phyloP scores from a whole-genome alignment of 1,140 invertebrate genomes.

The Magallana gigas region DNA sequence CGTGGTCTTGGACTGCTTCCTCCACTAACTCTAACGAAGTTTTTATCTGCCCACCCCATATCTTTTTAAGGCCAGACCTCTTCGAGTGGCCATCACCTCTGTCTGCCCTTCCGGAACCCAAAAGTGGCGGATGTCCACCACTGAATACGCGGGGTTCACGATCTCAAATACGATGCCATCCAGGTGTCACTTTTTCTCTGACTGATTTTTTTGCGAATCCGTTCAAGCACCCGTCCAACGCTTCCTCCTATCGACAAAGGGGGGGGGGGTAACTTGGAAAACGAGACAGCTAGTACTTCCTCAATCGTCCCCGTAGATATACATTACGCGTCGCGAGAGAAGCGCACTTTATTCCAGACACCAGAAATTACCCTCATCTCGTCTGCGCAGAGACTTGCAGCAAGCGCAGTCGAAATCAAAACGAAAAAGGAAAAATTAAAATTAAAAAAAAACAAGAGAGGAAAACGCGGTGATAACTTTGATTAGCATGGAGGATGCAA shows the following conservation, averaged over 20 bases:
- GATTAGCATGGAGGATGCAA: not conserved
- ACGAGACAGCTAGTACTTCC: not conserved
- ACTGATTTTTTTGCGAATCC: not conserved
- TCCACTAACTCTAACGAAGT: not conserved
- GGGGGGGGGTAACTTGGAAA: not conserved
- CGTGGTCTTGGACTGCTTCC: not conserved
- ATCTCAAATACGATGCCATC: not conserved
- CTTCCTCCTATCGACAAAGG: not conserved
- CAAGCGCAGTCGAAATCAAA: conserved; percentile 20
- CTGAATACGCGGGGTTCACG: not conserved
- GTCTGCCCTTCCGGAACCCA: not conserved
- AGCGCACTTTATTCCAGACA: too few relatives aligned
- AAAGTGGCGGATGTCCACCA: not conserved
- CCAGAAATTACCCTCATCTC: not conserved
- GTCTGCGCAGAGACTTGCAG: not conserved
- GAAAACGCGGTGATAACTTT: not conserved
- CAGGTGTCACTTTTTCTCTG: not conserved
- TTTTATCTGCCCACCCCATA: not conserved
- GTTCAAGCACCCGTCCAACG: not conserved
- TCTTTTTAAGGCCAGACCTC: not conserved
- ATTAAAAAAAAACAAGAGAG: not conserved
- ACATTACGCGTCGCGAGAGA: not conserved
- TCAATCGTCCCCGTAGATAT: not conserved
- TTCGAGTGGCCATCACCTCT: not conserved
- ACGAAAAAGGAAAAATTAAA: not conserved